Conservation (phyloP, 92 coral and sea anemone species). For the Phenganax marumi region DNA sequence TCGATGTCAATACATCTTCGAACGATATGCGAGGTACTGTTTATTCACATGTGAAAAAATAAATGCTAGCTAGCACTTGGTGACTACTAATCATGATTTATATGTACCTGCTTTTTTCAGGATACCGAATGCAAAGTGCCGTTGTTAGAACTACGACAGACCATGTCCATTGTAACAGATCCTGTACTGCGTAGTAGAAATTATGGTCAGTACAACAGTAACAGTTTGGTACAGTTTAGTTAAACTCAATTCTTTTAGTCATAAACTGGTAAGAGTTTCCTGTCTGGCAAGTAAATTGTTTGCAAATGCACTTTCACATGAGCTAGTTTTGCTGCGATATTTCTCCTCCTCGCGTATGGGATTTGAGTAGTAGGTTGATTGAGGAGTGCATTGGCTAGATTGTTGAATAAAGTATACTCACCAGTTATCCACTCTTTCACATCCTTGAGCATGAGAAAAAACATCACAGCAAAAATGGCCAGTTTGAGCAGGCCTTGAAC, state of each 20-base stretch:
- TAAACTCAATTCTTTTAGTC: background rate
- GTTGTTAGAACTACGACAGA: slow-evolving; percentile 79
- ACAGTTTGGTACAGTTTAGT: background rate
- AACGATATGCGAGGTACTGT: slow-evolving; percentile 75
- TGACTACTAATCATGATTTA: background rate
- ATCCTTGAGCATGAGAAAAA: too few species aligned
- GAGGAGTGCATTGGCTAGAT: too few species aligned
- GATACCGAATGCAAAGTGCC: slow-evolving; percentile 64
- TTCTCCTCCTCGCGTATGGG: too few species aligned
- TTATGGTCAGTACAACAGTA: slow-evolving; percentile 46
- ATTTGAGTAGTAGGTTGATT: too few species aligned
- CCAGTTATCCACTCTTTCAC: too few species aligned
- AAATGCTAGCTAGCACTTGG: background rate
- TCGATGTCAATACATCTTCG: slow-evolving; percentile 83
- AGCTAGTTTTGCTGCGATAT: too few species aligned
- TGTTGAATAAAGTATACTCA: too few species aligned
- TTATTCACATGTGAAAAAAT: background rate
- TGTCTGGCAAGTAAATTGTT: too few species aligned
- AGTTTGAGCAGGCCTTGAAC: too few species aligned
- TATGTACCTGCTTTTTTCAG: slow-evolving; percentile 43
- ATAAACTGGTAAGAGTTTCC: background rate
- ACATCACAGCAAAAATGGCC: too few species aligned
- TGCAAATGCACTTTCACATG: too few species aligned
- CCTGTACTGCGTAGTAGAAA: slow-evolving; percentile 71
- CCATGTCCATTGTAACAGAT: slow-evolving; percentile 85